These are phyloP conservation scores for Netelia inedita DNA, from an alignment of 2,888 invertebrate genomes.

Conservation along the genomic window DNA sequence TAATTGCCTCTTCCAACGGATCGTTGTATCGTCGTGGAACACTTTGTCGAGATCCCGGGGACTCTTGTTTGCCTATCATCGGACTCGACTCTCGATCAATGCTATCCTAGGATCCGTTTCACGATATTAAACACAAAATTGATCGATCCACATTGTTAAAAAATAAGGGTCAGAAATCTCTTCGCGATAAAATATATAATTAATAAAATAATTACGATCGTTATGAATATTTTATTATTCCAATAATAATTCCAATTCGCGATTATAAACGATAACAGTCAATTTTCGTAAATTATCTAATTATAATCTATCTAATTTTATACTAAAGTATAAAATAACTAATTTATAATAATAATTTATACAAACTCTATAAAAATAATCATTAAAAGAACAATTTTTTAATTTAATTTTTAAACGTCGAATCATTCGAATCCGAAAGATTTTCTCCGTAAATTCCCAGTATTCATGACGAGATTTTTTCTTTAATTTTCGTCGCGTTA, in stretches of 20 bases:
- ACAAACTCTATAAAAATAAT: background rate
- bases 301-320: too few relatives aligned
- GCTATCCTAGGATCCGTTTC: background rate
- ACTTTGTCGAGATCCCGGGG: constrained; percentile 47
- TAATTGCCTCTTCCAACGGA: constrained; percentile 49
- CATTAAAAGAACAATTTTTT: background rate
- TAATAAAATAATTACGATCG: too few relatives aligned
- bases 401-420: background rate
- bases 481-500: background rate
- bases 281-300: too few relatives aligned
- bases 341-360: background rate
- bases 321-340: background rate
- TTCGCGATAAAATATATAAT: too few relatives aligned
- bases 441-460: background rate
- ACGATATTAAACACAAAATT: background rate
- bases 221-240: too few relatives aligned
- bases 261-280: too few relatives aligned
- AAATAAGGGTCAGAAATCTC: too few relatives aligned
- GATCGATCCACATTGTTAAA: too few relatives aligned
- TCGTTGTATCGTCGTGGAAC: constrained; percentile 41
- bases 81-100: constrained; percentile 36
- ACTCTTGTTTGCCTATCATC: constrained; percentile 26
- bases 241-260: too few relatives aligned
- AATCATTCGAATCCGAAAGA: too few relatives aligned
- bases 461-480: background rate